Percentiles rank a stretch among this genome's conserved stretches.
Evolutionary conservation across 2,113 vertebrate genomes (phyloP).

Genomic region (Catagonus wagneri): DNA sequence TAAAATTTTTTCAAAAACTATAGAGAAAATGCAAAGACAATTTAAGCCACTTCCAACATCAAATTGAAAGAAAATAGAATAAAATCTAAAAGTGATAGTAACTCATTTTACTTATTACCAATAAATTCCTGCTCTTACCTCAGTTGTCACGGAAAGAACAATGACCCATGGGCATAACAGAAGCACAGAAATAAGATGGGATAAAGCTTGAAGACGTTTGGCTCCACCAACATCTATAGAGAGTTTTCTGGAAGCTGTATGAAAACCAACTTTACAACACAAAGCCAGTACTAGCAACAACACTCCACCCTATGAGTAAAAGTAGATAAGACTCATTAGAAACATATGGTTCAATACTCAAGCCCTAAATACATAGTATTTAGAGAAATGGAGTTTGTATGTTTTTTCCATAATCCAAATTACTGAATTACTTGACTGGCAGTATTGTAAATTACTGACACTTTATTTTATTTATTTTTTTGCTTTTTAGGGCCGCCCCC

Average conservation of each 20-base stretch:
- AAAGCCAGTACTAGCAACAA: constrained; percentile 94
- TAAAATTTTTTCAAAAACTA: not conserved
- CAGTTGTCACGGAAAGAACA: constrained; percentile 95
- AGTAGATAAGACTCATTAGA: constrained; percentile 58
- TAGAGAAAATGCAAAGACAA: constrained; percentile 45
- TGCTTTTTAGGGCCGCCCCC: no score
- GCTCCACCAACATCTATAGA: constrained; percentile 95
- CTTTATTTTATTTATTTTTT: not conserved
- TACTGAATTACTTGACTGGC: not conserved
- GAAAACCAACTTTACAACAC: constrained; percentile 96
- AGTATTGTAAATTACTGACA: not conserved
- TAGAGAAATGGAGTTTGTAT: constrained; percentile 30
- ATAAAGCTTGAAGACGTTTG: constrained; percentile 96
- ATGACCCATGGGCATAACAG: constrained; percentile 97
- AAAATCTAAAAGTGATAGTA: constrained; percentile 27
- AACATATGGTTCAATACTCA: not conserved
- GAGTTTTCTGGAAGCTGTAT: constrained; percentile 95
- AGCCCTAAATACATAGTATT: not conserved
- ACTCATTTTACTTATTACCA: constrained; percentile 55
- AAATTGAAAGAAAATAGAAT: constrained; percentile 54
- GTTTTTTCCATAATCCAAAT: constrained; percentile 29
- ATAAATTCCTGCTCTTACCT: constrained; percentile 87
- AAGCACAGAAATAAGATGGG: constrained; percentile 93
- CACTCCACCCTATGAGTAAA: constrained; percentile 93
- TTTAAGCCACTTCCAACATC: constrained; percentile 40